phyloP scores from a whole-genome alignment of 2,113 vertebrate genomes.

The Tachysurus fulvidraco region DNA sequence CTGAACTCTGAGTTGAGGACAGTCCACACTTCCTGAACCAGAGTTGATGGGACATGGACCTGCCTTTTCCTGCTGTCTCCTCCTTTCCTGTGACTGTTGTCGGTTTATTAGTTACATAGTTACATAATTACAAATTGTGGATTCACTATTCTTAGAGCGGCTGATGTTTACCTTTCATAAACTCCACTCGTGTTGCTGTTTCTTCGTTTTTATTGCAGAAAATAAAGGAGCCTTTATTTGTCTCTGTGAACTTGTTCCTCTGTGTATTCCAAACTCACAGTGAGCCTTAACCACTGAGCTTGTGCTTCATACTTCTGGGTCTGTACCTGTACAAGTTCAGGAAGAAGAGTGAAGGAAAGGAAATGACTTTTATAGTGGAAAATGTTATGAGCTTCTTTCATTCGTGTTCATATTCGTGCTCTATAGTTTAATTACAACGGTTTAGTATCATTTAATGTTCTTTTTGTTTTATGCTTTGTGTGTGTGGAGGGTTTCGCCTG shows the following conservation, averaged over 20 bases:
- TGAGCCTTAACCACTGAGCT: neutral
- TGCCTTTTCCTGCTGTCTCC: neutral
- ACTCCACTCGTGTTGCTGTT: neutral
- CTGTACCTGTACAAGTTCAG: neutral
- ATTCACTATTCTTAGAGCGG: constrained; percentile 19
- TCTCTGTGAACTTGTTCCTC: neutral
- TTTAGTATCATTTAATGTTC: neutral
- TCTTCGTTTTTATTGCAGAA: neutral
- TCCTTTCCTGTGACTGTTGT: constrained; percentile 38
- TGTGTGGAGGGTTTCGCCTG: neutral
- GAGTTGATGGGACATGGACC: neutral
- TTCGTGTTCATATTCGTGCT: neutral
- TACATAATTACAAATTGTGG: no score
- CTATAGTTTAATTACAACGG: neutral
- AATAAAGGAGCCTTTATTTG: neutral
- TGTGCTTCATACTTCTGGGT: neutral
- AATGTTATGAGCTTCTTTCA: neutral
- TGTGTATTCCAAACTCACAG: neutral
- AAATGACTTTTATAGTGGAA: neutral
- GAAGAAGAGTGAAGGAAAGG: neutral
- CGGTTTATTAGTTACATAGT: neutral
- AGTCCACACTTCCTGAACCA: neutral
- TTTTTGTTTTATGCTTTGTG: neutral
- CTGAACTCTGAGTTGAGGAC: neutral
- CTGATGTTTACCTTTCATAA: neutral